Percentiles rank a stretch among this genome's conserved stretches.
Conservation (phyloP, 2,797 vertebrate genomes). For the Fundulus diaphanus region DNA sequence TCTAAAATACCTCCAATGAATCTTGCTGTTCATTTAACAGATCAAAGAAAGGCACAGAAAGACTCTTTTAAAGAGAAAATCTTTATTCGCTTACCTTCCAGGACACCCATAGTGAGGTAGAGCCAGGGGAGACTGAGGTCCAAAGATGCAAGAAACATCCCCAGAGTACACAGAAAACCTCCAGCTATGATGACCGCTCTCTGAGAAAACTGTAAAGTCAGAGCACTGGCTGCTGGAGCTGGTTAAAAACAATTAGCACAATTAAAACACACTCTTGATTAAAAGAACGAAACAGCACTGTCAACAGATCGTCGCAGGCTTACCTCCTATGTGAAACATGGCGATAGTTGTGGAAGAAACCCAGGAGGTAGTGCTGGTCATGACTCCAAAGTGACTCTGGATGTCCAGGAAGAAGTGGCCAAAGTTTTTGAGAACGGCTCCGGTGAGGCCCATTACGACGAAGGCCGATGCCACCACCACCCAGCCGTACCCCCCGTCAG, state of each 20-base stretch:
- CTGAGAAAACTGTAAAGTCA: conserved; percentile 69
- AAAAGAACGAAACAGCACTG: neutral
- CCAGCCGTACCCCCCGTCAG: conserved; percentile 82
- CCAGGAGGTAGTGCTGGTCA: conserved; percentile 84
- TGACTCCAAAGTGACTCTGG: conserved; percentile 79
- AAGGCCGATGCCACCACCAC: conserved; percentile 82
- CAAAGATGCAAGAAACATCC: conserved; percentile 73
- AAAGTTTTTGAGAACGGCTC: conserved; percentile 79
- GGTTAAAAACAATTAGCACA: conserved; percentile 1
- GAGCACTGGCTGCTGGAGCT: conserved; percentile 72
- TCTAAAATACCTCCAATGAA: neutral
- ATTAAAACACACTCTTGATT: neutral
- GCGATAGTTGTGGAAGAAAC: conserved; percentile 79
- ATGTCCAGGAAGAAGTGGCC: conserved; percentile 85
- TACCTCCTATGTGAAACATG: conserved; percentile 83
- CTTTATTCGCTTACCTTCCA: conserved; percentile 65
- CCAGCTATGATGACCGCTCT: conserved; percentile 71
- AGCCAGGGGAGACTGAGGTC: conserved; percentile 73
- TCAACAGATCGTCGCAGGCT: neutral
- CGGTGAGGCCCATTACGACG: conserved; percentile 78
- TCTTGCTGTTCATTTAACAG: neutral
- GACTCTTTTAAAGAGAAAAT: neutral
- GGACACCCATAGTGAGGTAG: conserved; percentile 71
- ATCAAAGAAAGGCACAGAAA: neutral
- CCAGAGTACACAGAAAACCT: conserved; percentile 61